These are phyloP conservation scores for Cephus spinipes DNA, from an alignment of 2,888 invertebrate genomes.

Conservation along the genomic window DNA sequence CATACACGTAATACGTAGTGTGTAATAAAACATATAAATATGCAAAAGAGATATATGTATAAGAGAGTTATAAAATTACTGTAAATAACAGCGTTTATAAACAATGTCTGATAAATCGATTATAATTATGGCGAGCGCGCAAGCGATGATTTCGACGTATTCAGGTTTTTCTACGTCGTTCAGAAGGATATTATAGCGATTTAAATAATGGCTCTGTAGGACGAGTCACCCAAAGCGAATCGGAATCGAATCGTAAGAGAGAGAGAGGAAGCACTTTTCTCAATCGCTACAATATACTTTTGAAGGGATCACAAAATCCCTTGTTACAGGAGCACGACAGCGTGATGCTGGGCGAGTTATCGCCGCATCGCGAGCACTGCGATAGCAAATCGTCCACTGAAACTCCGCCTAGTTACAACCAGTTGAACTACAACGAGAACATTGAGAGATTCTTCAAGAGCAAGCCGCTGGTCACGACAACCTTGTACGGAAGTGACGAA, in stretches of 20 bases:
- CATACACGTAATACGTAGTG: no score
- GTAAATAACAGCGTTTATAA: no score
- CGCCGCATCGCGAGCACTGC: conserved; percentile 84
- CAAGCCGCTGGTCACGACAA: conserved; percentile 39
- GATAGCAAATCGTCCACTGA: conserved; percentile 84
- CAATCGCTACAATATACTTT: conserved; percentile 55
- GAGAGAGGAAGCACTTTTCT: conserved; percentile 6
- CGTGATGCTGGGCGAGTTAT: conserved; percentile 86
- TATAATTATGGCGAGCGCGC: background rate
- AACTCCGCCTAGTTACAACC: conserved; percentile 86
- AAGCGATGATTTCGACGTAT: background rate
- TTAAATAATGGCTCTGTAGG: background rate
- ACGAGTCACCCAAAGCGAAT: background rate
- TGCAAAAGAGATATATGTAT: no score
- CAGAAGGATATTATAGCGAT: background rate
- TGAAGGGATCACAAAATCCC: conserved; percentile 63
- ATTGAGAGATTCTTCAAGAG: conserved; percentile 73
- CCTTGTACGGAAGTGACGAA: conserved; percentile 50
- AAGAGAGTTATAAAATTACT: no score
- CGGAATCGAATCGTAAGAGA: background rate
- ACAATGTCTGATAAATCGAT: background rate
- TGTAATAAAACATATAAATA: no score
- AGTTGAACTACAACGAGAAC: conserved; percentile 88
- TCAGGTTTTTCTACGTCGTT: background rate
- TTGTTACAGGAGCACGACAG: conserved; percentile 79